Evolutionary conservation across 2,797 vertebrate genomes (phyloP).

Genomic region (Myotis planiceps): DNA sequence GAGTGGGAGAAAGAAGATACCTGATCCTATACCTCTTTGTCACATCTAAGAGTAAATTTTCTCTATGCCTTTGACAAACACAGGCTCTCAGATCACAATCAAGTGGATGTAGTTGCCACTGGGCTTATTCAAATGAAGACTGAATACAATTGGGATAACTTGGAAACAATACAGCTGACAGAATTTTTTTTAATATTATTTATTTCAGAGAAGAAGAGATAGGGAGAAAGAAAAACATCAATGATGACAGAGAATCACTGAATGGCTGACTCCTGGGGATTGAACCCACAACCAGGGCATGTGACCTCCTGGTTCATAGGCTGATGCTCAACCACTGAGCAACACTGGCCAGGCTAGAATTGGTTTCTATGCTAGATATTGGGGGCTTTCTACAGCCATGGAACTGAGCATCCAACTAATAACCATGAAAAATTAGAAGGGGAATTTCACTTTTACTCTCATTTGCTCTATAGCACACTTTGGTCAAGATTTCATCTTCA

Average conservation of each 20-base stretch:
- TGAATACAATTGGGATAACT: neutral
- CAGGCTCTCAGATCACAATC: neutral
- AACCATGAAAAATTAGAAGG: neutral
- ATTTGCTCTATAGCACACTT: neutral
- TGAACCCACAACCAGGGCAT: too few relatives aligned
- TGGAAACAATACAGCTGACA: neutral
- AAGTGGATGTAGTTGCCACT: neutral
- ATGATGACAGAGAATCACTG: too few relatives aligned
- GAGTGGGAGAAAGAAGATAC: neutral
- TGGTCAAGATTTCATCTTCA: neutral
- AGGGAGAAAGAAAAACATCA: too few relatives aligned
- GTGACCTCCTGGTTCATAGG: too few relatives aligned
- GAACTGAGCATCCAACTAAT: neutral
- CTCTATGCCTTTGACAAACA: fast-evolving
- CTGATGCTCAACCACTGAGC: too few relatives aligned
- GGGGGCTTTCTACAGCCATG: neutral
- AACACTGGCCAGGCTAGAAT: neutral
- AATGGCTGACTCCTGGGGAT: too few relatives aligned
- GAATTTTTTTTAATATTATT: neutral
- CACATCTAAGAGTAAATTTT: neutral
- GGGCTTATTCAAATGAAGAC: neutral
- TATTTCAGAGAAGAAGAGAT: too few relatives aligned
- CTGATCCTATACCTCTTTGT: neutral
- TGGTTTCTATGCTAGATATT: neutral
- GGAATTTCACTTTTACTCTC: neutral